phyloP scores from a whole-genome alignment of 2,797 vertebrate species.

The Acrossocheilus fasciatus region DNA sequence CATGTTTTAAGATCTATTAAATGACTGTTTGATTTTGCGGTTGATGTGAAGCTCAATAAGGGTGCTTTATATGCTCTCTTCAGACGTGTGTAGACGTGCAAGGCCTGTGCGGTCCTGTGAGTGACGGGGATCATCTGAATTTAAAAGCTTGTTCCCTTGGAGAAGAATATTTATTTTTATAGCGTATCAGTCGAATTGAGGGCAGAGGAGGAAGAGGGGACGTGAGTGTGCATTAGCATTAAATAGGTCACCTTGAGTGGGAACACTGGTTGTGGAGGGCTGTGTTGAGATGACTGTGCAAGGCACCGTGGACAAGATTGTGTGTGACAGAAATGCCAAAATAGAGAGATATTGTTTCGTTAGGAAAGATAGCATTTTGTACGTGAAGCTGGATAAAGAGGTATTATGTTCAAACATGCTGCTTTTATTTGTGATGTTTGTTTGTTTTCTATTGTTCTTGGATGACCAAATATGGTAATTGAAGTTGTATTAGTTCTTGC shows the following conservation, averaged over 20 bases:
- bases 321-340: conserved; percentile 35
- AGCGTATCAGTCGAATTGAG: conserved; percentile 40
- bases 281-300: conserved; percentile 39
- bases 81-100: not conserved
- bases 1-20: conserved; percentile 40
- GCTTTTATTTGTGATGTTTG: not conserved
- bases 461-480: not conserved
- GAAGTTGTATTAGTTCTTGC: not conserved
- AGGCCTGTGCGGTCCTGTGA: conserved; percentile 7
- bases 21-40: conserved; percentile 30
- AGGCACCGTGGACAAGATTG: conserved; percentile 26
- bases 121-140: conserved; percentile 34
- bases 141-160: conserved; percentile 44
- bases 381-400: not conserved
- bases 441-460: not conserved
- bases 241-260: conserved; percentile 66
- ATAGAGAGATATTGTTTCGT: not conserved
- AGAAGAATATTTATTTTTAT: conserved; percentile 53
- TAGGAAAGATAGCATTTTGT: not conserved
- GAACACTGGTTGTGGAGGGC: conserved; percentile 46
- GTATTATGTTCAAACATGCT: not conserved
- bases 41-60: not conserved
- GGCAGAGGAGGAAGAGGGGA: conserved; percentile 48
- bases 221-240: conserved; percentile 52
- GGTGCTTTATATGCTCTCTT: conserved; percentile 24